A percentile compares a stretch with the other conserved stretches of the same genome.
Evolutionary conservation across 2,113 vertebrate species (phyloP).

Genomic region (Lepus timidus): DNA sequence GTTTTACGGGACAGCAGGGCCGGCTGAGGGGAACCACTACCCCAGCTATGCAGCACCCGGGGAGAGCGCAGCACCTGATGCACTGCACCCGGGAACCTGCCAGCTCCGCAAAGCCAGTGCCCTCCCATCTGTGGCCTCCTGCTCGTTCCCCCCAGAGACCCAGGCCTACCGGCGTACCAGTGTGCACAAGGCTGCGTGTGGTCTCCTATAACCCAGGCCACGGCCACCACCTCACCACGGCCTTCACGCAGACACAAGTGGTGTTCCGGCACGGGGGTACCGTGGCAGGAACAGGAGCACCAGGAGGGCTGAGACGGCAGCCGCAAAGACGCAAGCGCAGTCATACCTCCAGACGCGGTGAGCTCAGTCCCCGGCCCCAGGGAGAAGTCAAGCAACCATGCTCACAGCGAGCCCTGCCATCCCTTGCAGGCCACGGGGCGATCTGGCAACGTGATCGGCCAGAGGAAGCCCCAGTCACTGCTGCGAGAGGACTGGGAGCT

Average conservation of each 20-base stretch:
- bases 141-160: constrained; percentile 26
- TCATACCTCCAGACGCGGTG: too few species aligned
- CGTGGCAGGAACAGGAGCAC: not conserved
- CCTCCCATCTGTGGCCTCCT: not conserved
- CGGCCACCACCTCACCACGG: rapidly evolving
- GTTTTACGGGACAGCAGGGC: constrained; percentile 2
- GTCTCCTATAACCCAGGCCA: not conserved
- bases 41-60: not conserved
- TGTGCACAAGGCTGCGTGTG: not conserved
- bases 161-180: not conserved
- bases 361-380: not conserved
- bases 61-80: not conserved
- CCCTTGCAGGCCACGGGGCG: rapidly evolving
- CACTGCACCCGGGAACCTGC: not conserved
- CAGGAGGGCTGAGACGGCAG: not conserved
- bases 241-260: not conserved
- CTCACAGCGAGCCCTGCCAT: not conserved
- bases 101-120: not conserved
- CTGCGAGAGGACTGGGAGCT: constrained; percentile 1
- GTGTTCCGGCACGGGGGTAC: not conserved
- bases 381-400: not conserved
- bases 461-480: not conserved
- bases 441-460: not conserved
- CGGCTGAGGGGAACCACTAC: not conserved
- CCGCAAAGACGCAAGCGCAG: not conserved